Evolutionary conservation across 92 coral and sea anemone species (phyloP).

Genomic region (Meandrina meandrites): DNA sequence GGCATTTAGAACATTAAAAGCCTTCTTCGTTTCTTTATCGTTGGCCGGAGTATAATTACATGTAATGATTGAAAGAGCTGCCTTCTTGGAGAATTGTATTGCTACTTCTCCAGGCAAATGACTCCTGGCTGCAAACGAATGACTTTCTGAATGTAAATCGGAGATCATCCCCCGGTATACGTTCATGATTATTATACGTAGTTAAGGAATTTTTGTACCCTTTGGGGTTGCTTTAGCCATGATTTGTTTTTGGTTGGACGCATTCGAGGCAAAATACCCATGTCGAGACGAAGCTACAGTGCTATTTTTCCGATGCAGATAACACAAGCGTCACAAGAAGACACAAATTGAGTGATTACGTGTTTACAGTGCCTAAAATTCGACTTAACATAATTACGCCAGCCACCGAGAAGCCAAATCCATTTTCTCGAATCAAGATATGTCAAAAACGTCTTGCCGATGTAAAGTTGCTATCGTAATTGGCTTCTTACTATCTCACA

Average conservation of each 20-base stretch:
- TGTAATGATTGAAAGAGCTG: neutral
- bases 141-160: neutral
- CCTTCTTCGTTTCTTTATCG: neutral
- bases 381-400: neutral
- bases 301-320: neutral
- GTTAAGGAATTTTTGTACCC: neutral
- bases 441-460: neutral
- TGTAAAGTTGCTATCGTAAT: neutral
- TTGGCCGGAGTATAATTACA: neutral
- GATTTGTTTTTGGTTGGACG: neutral
- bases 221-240: neutral
- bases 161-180: neutral
- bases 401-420: neutral
- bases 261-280: neutral
- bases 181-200: neutral
- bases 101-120: neutral
- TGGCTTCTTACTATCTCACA: conserved; percentile 1
- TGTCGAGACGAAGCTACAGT: neutral
- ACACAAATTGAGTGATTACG: neutral
- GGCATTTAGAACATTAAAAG: neutral
- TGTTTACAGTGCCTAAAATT: neutral
- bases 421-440: neutral
- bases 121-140: neutral
- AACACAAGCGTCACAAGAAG: neutral
- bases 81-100: neutral